A percentile compares a stretch with the other conserved stretches of the same genome.
Conservation (phyloP, 2,113 vertebrate species). For the Nesospiza acunhae region DNA sequence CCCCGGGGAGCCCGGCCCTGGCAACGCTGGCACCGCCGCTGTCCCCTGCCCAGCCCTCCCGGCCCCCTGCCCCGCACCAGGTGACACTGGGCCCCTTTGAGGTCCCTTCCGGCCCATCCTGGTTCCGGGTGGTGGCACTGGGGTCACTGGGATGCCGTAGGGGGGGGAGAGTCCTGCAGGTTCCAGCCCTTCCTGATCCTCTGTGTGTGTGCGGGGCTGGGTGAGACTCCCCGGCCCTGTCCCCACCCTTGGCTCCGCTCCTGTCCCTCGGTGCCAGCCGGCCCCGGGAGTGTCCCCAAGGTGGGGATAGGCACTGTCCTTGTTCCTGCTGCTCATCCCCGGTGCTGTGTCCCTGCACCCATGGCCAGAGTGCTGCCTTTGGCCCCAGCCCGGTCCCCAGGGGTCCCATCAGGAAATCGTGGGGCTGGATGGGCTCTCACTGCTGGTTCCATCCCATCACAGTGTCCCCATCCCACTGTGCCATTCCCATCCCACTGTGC, state of each 20-base stretch:
- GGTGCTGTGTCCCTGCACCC: not conserved
- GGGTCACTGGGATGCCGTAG: too few species aligned
- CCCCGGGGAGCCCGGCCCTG: not conserved
- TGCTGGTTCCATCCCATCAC: not conserved
- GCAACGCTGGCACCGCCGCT: not conserved
- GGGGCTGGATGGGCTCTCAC: not conserved
- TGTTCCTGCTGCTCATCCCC: not conserved
- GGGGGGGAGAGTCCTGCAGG: too few species aligned
- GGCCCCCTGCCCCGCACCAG: not conserved
- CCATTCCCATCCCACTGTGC: not conserved
- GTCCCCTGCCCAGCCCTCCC: not conserved
- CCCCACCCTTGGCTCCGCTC: not conserved
- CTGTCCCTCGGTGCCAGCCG: not conserved
- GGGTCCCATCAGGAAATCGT: not conserved
- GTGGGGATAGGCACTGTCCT: not conserved
- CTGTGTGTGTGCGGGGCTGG: not conserved
- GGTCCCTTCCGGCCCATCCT: not conserved
- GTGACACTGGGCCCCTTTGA: not conserved
- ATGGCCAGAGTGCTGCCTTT: not conserved
- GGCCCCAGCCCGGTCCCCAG: not conserved
- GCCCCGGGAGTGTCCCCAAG: not conserved
- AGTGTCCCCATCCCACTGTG: too few species aligned
- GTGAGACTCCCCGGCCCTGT: not conserved
- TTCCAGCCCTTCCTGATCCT: not conserved
- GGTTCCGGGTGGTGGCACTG: not conserved